Evolutionary conservation across 53 echinoderm and acorn worm genomes (phyloP).

Genomic region (Holothuria leucospilota): DNA sequence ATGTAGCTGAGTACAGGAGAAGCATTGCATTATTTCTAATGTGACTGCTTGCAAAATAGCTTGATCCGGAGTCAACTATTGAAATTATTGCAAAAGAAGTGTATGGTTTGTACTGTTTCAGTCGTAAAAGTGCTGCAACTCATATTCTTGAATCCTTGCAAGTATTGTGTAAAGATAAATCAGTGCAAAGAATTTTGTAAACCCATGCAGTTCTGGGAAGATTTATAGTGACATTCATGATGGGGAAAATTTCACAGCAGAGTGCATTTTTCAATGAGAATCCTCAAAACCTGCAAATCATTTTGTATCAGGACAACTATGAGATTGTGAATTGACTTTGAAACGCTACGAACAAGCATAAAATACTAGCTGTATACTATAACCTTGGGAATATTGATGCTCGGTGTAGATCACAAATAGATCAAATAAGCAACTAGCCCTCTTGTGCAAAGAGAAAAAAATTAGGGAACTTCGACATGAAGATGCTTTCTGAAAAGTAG

Average conservation of each 20-base stretch:
- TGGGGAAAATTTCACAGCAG: conserved; percentile 33
- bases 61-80: conserved; percentile 44
- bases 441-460: conserved; percentile 73
- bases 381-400: conserved; percentile 71
- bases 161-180: conserved; percentile 42
- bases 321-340: conserved; percentile 78
- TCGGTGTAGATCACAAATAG: conserved; percentile 52
- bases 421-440: conserved; percentile 66
- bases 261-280: conserved; percentile 33
- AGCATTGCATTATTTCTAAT: conserved; percentile 47
- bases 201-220: conserved; percentile 1
- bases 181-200: conserved; percentile 34
- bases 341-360: conserved; percentile 69
- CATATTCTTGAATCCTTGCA: conserved; percentile 43
- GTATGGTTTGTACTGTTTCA: conserved; percentile 26
- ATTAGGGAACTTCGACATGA: too few species aligned
- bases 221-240: conserved; percentile 36
- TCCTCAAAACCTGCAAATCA: conserved; percentile 6
- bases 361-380: conserved; percentile 71
- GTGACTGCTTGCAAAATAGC: conserved; percentile 40
- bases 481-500: too few species aligned
- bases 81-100: conserved; percentile 41
- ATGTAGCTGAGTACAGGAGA: conserved; percentile 43
- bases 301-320: conserved; percentile 63
- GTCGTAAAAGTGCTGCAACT: conserved; percentile 37